phyloP scores from a whole-genome alignment of 92 coral and sea anemone genomes.

The Actinernus sp. region DNA sequence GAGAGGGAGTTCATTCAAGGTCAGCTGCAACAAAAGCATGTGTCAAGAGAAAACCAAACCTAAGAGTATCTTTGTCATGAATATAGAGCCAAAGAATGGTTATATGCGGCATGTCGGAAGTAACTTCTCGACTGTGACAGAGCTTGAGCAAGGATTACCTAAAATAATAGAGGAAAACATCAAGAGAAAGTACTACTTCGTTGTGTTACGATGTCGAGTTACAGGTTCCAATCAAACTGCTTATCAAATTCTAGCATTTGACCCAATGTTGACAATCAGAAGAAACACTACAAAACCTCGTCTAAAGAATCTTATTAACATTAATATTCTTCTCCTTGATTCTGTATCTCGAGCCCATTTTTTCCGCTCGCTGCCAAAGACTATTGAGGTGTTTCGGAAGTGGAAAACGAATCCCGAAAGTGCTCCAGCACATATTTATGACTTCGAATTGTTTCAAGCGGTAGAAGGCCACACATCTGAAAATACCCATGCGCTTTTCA shows the following conservation, averaged over 20 bases:
- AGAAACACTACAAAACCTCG: conserved; percentile 23
- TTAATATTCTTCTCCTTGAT: conserved; percentile 78
- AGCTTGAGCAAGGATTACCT: conserved; percentile 53
- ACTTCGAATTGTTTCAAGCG: conserved; percentile 88
- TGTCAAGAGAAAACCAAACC: conserved; percentile 32
- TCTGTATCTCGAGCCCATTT: conserved; percentile 92
- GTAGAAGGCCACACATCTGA: conserved; percentile 88
- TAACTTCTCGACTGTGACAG: conserved; percentile 2
- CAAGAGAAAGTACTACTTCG: conserved; percentile 46
- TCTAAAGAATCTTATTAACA: conserved; percentile 49
- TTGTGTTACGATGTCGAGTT: conserved; percentile 55
- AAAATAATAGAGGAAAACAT: conserved; percentile 23
- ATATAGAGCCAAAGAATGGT: conserved; percentile 35
- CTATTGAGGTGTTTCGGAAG: conserved; percentile 58
- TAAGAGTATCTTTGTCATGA: conserved; percentile 4
- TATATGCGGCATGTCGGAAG: conserved; percentile 3
- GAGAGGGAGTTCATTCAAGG: background rate
- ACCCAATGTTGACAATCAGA: conserved; percentile 66
- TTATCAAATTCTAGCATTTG: conserved; percentile 70
- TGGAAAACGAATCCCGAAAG: conserved; percentile 49
- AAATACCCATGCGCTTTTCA: conserved; percentile 80
- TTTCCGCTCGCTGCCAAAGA: conserved; percentile 87
- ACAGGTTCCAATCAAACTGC: background rate
- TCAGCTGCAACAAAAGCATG: conserved; percentile 13
- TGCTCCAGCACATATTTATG: conserved; percentile 65